Percentiles rank a stretch among this genome's conserved stretches.
Conservation (phyloP, 1,140 invertebrate species). For the Mamestra configurata region DNA sequence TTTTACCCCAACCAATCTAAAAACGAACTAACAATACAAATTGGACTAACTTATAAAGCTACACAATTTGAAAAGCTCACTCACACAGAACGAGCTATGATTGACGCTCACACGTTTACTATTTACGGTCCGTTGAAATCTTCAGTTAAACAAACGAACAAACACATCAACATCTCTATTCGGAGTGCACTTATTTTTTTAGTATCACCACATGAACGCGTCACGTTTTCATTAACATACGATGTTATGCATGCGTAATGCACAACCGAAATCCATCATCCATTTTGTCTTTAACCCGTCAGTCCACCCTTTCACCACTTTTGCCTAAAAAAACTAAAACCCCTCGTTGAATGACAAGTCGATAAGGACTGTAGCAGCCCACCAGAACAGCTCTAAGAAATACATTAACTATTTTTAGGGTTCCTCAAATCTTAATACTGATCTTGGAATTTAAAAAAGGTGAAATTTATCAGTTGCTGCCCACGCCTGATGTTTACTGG, state of each 20-base stretch:
- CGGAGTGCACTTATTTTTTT: constrained; percentile 14
- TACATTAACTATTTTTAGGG: constrained; percentile 77
- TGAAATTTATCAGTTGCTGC: constrained; percentile 31
- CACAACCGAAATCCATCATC: constrained; percentile 34
- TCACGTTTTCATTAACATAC: constrained; percentile 35
- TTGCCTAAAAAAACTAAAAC: constrained; percentile 50
- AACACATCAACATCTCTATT: constrained; percentile 24
- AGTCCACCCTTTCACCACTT: constrained; percentile 31
- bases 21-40: background rate
- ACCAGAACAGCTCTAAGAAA: constrained; percentile 79
- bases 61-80: background rate
- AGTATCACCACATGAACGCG: background rate
- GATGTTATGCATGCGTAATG: constrained; percentile 4
- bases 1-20: background rate
- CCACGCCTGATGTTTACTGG: background rate
- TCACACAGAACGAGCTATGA: background rate
- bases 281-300: constrained; percentile 33
- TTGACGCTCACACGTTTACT: background rate
- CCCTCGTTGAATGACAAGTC: constrained; percentile 71
- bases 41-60: background rate
- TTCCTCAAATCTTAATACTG: constrained; percentile 41
- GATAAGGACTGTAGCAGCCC: constrained; percentile 68
- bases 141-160: constrained; percentile 16
- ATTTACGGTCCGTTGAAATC: constrained; percentile 24
- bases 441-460: constrained; percentile 44